Base-by-base conservation (phyloP, 2,113 vertebrate species). In the Pluvialis apricaria region DNA sequence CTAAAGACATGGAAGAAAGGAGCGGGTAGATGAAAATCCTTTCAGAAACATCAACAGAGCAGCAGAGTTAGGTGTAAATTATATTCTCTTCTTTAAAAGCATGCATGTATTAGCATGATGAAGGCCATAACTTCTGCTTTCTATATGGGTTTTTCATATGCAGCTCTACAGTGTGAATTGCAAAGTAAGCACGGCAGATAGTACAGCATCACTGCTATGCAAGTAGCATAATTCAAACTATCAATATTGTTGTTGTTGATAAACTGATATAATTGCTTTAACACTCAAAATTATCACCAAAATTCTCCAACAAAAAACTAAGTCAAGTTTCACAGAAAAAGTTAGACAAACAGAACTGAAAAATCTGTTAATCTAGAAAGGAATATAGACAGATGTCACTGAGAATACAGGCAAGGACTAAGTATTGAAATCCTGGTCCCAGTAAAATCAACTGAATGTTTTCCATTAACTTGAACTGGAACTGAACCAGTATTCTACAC, bases 191-290 rank as follows among this genome's bases (percentile, higher is more conserved):
- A 38, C 6, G 10, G 65, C 78, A 83, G 55, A 26, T 5, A 49
- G 25, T 13, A 11, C 20, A 54, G 4, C 15, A 44, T 6, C 18
- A 2, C 3, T 64, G 42, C 38, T 55, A 14, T 18, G n/a, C 51
- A 70, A 45, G 38, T 36, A 70, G 47, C 44, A 8, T 26, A 86
- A 73, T n/a, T 75, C 65, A 47, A 78, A 5, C 28, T 47, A 17
- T 7, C 12, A 31, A 3, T 38, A 28, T 0, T 28, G 42, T 24
- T 45, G 7, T 0, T 2, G 42, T 2, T 57, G 32, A 79, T 28
- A 54, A 65, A 51, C 8, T 44, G 66, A 38, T 36, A 31, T 3
- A 16, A 52, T 22, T 45, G 34, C 24, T 64, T 69, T 52, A 72
- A 54, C 24, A 28, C 57, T 38, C 62, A 51, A 32, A 72, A 52